These are phyloP conservation scores for Mantis religiosa DNA, from an alignment of 2,888 invertebrate species.

Conservation along the genomic window DNA sequence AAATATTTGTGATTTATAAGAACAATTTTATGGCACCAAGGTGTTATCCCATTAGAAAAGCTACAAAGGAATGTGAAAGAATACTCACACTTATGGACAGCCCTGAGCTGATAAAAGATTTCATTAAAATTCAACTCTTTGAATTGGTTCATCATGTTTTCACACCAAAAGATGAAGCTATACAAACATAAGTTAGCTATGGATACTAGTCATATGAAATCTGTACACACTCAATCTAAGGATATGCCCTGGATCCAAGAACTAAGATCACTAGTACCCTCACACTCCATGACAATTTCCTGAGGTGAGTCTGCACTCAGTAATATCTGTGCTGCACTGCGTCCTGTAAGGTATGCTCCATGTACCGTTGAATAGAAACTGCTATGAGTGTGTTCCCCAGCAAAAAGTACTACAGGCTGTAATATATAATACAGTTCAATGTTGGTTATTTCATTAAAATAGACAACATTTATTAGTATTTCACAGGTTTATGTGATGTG, in stretches of 20 bases:
- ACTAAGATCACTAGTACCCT: conserved; percentile 74
- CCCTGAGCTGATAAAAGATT: neutral
- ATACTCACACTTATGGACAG: neutral
- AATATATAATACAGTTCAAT: neutral
- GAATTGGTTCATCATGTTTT: neutral
- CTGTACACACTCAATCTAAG: conserved; percentile 40
- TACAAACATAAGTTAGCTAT: neutral
- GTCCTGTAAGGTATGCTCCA: conserved; percentile 86
- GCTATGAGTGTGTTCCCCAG: conserved; percentile 93
- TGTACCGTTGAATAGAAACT: conserved; percentile 93
- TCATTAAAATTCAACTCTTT: neutral
- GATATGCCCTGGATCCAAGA: conserved; percentile 87
- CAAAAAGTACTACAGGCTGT: conserved; percentile 81
- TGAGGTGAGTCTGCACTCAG: conserved; percentile 55
- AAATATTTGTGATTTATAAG: neutral
- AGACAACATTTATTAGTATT: no score
- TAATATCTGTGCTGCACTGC: conserved; percentile 72
- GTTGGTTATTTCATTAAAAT: neutral
- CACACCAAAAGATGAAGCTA: neutral
- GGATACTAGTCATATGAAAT: neutral
- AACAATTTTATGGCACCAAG: neutral
- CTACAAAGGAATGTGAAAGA: neutral
- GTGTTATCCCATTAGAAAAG: neutral
- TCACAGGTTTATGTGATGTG: no score
- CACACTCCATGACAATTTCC: conserved; percentile 66